Percentiles rank a stretch among this genome's conserved stretches.
phyloP scores from a whole-genome alignment of 2,888 invertebrate species.

The Alentia gelatinosa region DNA sequence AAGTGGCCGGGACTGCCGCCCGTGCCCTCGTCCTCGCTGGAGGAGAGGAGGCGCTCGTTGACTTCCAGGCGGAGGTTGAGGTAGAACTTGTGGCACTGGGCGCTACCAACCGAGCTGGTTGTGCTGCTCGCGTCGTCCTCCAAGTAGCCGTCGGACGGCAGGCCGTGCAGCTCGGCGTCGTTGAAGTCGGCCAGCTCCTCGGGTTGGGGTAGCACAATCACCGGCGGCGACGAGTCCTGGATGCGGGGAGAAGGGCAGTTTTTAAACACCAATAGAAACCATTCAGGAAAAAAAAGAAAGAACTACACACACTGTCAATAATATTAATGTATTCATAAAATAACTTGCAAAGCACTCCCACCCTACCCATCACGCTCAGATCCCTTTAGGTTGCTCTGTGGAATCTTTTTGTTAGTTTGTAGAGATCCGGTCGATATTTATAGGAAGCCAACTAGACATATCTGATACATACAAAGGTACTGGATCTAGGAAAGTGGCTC shows the following conservation, averaged over 20 bases:
- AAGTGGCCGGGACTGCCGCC: not conserved
- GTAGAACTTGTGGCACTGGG: slow-evolving; percentile 40
- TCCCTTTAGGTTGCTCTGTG: no score
- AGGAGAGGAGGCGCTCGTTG: slow-evolving; percentile 56
- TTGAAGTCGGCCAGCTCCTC: slow-evolving; percentile 54
- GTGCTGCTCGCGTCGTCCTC: slow-evolving; percentile 48
- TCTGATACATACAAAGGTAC: no score
- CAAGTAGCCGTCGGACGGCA: slow-evolving; percentile 47
- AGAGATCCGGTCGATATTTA: no score
- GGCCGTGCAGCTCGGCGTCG: slow-evolving; percentile 45
- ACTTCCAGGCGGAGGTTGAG: slow-evolving; percentile 55
- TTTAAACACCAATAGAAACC: no score
- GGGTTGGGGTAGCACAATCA: slow-evolving; percentile 56
- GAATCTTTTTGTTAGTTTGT: no score
- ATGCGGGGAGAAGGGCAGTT: not conserved
- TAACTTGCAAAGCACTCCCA: no score
- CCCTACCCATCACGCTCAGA: no score
- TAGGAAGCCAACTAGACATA: no score
- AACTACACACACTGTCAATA: no score
- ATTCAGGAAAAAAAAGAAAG: no score
- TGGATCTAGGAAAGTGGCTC: no score
- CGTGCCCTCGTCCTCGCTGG: slow-evolving; percentile 54
- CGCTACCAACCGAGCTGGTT: not conserved
- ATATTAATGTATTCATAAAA: no score
- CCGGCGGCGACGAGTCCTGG: slow-evolving; percentile 48